Evolutionary conservation across 1,140 invertebrate genomes (phyloP).

Genomic region (Ips typographus): DNA sequence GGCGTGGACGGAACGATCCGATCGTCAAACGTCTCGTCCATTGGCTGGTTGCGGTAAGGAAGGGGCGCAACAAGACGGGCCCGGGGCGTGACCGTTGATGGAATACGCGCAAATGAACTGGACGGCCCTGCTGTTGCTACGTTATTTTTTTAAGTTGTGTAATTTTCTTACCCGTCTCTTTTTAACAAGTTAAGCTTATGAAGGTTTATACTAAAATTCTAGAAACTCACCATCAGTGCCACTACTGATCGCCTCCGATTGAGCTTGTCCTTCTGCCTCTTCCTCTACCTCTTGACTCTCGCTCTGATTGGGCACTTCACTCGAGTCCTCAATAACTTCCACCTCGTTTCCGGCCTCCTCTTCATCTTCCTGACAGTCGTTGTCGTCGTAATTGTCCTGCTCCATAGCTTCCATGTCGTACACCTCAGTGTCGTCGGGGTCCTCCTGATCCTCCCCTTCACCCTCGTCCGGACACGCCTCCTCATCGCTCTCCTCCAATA

Average conservation of each 20-base stretch:
- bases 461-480: slow-evolving; percentile 57
- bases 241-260: slow-evolving; percentile 61
- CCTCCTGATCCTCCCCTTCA: slow-evolving; percentile 50
- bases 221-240: slow-evolving; percentile 51
- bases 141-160: background rate
- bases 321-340: slow-evolving; percentile 66
- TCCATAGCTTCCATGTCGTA: slow-evolving; percentile 51
- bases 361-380: slow-evolving; percentile 53
- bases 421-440: slow-evolving; percentile 52
- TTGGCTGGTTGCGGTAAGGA: slow-evolving; percentile 46
- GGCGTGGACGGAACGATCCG: slow-evolving; percentile 88
- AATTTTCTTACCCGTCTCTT: background rate
- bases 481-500: slow-evolving; percentile 69
- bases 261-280: slow-evolving; percentile 46
- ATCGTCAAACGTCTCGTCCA: slow-evolving; percentile 74
- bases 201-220: background rate
- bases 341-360: slow-evolving; percentile 59
- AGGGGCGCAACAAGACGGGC: slow-evolving; percentile 45
- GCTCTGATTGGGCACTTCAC: slow-evolving; percentile 62
- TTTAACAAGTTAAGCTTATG: no score
- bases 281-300: slow-evolving; percentile 41
- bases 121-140: slow-evolving; percentile 22
- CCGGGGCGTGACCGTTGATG: slow-evolving; percentile 53
- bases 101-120: slow-evolving; percentile 52
- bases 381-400: slow-evolving; percentile 52